These are phyloP conservation scores for Cacatua alba DNA, from an alignment of 2,113 vertebrate species.

Conservation along the genomic window DNA sequence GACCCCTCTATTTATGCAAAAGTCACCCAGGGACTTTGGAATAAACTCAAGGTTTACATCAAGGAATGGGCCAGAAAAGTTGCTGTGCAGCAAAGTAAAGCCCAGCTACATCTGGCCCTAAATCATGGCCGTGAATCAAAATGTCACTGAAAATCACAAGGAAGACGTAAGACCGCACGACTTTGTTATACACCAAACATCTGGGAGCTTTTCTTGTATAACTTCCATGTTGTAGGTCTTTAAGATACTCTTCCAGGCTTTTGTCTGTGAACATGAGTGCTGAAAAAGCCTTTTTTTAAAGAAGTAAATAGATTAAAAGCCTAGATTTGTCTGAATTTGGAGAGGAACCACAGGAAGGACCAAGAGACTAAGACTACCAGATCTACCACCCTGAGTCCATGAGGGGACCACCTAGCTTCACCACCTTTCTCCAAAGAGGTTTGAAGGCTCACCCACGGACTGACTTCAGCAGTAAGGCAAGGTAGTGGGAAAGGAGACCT, in stretches of 20 bases:
- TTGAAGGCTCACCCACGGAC: not conserved
- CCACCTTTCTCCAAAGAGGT: not conserved
- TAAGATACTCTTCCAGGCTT: not conserved
- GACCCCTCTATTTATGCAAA: not conserved
- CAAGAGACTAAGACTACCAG: accelerated
- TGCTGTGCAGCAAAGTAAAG: not conserved
- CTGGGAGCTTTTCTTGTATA: accelerated
- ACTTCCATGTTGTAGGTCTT: not conserved
- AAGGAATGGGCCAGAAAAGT: not conserved
- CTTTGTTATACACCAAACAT: not conserved
- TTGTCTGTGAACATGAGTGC: accelerated
- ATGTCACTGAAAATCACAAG: not conserved
- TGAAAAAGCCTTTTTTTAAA: not conserved
- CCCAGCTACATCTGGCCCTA: not conserved
- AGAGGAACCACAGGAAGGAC: not conserved
- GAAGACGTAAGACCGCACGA: accelerated
- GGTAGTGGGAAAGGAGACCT: not conserved
- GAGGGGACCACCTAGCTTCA: not conserved
- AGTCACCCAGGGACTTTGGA: not conserved
- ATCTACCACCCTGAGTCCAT: not conserved
- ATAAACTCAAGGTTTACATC: not conserved
- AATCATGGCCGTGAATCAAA: not conserved
- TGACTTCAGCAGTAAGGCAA: not conserved
- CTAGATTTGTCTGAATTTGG: not conserved
- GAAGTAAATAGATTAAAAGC: not conserved